These are phyloP conservation scores for Leptestheria dahalacensis DNA, from an alignment of 1,140 invertebrate species.

Conservation along the genomic window DNA sequence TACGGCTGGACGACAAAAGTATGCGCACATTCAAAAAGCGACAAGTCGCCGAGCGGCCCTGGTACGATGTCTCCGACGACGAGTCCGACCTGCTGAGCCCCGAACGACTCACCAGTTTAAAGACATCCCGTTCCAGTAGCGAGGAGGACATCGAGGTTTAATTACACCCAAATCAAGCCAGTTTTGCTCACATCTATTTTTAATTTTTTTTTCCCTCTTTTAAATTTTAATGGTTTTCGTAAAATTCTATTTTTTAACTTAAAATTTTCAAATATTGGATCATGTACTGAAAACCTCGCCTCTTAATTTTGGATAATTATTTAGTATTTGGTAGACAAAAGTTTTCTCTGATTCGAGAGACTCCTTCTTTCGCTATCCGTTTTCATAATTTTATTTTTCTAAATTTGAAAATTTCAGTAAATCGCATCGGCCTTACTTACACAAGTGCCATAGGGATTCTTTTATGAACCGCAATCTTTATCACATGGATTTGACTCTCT, in stretches of 20 bases:
- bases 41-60: conserved; percentile 18
- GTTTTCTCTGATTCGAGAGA: too few relatives aligned
- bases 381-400: neutral
- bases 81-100: conserved; percentile 20
- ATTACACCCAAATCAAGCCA: neutral
- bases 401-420: too few relatives aligned
- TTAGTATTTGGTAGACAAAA: too few relatives aligned
- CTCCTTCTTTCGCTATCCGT: neutral
- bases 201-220: neutral
- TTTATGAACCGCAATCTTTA: too few relatives aligned
- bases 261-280: too few relatives aligned
- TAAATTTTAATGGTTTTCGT: neutral
- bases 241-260: neutral
- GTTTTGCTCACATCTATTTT: neutral
- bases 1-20: conserved; percentile 14
- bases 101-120: conserved; percentile 18
- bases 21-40: conserved; percentile 13
- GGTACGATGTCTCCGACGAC: conserved; percentile 23
- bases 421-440: neutral
- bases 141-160: conserved; percentile 10
- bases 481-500: too few relatives aligned
- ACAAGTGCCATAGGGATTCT: neutral
- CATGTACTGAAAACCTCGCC: too few relatives aligned
- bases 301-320: too few relatives aligned
- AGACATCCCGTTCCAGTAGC: conserved; percentile 14